These are phyloP conservation scores for Pavo muticus DNA, from an alignment of 2,113 vertebrate genomes.

Conservation along the genomic window DNA sequence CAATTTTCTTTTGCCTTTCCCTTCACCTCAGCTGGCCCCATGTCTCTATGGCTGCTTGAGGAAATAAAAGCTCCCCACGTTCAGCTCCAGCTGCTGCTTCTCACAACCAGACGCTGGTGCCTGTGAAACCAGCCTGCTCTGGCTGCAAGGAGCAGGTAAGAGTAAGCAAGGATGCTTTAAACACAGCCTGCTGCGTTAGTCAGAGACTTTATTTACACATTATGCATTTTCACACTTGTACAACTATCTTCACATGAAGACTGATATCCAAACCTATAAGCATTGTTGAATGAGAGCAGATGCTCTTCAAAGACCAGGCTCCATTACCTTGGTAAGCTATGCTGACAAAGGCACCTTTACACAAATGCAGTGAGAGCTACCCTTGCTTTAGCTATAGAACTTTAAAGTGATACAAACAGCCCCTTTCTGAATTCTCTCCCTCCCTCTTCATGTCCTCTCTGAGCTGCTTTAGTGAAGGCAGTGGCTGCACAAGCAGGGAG, in stretches of 20 bases:
- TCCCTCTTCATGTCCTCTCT: not conserved
- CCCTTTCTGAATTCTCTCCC: not conserved
- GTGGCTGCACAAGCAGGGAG: not conserved
- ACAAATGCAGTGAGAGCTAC: not conserved
- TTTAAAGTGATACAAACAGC: not conserved
- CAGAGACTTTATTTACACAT: not conserved
- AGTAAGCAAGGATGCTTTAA: not conserved
- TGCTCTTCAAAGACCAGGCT: not conserved
- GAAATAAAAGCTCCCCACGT: not conserved
- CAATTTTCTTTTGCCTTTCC: not conserved
- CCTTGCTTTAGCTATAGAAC: not conserved
- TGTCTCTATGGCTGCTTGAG: not conserved
- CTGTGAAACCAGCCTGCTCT: not conserved
- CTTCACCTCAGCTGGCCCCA: not conserved
- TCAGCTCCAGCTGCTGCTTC: not conserved
- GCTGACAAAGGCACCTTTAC: not conserved
- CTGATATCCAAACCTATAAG: not conserved
- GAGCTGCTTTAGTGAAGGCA: not conserved
- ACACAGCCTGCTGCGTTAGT: not conserved
- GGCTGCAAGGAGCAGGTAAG: not conserved
- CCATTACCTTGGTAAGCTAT: not conserved
- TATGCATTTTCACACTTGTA: not conserved
- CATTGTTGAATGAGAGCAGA: not conserved
- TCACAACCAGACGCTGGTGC: not conserved
- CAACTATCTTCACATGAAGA: not conserved